Evolutionary conservation across 2,797 vertebrate species (phyloP).

Genomic region (Falco cherrug): DNA sequence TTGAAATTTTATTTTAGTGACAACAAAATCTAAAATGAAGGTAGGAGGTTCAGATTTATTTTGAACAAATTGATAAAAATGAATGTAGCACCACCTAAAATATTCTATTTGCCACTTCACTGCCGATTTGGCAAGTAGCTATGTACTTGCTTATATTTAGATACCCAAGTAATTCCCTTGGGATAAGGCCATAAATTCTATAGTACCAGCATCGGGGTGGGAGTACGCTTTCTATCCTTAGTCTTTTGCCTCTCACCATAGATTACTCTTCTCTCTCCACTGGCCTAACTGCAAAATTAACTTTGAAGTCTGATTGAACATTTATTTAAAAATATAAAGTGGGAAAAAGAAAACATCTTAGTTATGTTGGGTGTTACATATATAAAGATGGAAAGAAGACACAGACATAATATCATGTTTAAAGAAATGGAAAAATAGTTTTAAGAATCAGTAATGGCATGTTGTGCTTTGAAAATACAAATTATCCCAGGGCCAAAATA

Average conservation of each 20-base stretch:
- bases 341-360: neutral
- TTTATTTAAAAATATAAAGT: neutral
- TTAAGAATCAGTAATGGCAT: constrained; percentile 65
- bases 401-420: constrained; percentile 6
- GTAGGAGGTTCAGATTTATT: neutral
- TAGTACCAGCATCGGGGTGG: neutral
- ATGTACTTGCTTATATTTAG: neutral
- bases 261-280: neutral
- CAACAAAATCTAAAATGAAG: neutral
- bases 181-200: neutral
- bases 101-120: neutral
- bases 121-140: neutral
- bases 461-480: constrained; percentile 49
- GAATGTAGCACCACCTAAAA: neutral
- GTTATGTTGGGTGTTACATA: neutral
- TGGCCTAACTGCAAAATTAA: neutral
- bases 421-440: constrained; percentile 48
- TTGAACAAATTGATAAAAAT: neutral
- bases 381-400: neutral
- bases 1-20: neutral
- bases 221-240: neutral
- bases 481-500: constrained; percentile 66
- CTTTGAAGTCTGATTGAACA: neutral
- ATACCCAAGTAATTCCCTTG: neutral
- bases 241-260: neutral